Percentiles rank a stretch among this genome's conserved stretches.
Evolutionary conservation across 1,140 invertebrate species (phyloP).

Genomic region (Diorhabda elongata): DNA sequence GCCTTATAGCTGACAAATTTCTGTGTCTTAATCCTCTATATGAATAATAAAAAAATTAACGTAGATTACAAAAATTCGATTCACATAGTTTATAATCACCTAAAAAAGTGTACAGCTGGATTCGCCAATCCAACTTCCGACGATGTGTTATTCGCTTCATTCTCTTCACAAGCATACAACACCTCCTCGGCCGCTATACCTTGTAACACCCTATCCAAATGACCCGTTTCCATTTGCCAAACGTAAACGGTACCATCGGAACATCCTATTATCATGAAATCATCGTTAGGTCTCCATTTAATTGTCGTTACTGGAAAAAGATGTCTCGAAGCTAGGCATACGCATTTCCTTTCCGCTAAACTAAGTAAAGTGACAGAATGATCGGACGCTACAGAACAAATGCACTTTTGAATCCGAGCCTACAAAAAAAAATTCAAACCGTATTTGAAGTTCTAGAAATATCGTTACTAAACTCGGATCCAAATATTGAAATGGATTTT

Average conservation of each 20-base stretch:
- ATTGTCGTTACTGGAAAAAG: constrained; percentile 94
- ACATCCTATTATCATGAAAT: constrained; percentile 97
- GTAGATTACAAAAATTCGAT: neutral
- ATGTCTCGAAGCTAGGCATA: constrained; percentile 92
- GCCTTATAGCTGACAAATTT: constrained; percentile 90
- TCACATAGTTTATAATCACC: constrained; percentile 48
- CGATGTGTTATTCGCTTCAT: constrained; percentile 52
- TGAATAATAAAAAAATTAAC: constrained; percentile 15
- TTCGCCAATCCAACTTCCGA: constrained; percentile 80
- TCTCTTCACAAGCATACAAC: constrained; percentile 91
- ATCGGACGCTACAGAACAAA: constrained; percentile 96
- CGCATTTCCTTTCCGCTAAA: constrained; percentile 89
- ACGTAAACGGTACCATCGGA: constrained; percentile 97
- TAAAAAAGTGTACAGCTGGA: constrained; percentile 89
- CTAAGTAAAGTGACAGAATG: constrained; percentile 94
- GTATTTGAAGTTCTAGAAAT: too few species aligned
- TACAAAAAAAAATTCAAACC: constrained; percentile 46
- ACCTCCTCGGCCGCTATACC: constrained; percentile 95
- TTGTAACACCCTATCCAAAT: constrained; percentile 92
- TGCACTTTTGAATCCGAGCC: constrained; percentile 88
- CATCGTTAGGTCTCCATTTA: constrained; percentile 95
- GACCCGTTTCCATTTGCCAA: constrained; percentile 99
- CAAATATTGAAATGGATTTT: too few species aligned
- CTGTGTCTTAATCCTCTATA: constrained; percentile 79
- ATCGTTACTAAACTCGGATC: too few species aligned